A percentile compares a stretch with the other conserved stretches of the same genome.
phyloP scores from a whole-genome alignment of 1,140 invertebrate species.

The Dendroctonus valens region DNA sequence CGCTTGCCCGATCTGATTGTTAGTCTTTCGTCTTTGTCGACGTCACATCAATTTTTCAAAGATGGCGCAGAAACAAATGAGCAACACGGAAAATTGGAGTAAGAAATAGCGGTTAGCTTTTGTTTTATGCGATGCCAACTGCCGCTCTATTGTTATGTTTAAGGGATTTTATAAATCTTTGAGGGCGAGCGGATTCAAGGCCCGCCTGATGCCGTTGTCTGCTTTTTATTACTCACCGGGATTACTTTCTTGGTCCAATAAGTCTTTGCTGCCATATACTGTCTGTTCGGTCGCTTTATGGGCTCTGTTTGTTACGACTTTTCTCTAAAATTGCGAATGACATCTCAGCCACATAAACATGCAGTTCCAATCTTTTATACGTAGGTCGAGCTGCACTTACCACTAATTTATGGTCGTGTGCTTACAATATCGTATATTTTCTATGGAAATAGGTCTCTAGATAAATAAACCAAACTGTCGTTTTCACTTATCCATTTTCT shows the following conservation, averaged over 20 bases:
- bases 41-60: conserved; percentile 52
- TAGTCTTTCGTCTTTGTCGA: conserved; percentile 49
- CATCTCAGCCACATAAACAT: conserved; percentile 37
- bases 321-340: conserved; percentile 38
- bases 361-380: conserved; percentile 40
- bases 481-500: too few relatives aligned
- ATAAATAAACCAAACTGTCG: too few relatives aligned
- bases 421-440: conserved; percentile 32
- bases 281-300: conserved; percentile 34
- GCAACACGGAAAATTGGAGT: conserved; percentile 50
- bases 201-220: conserved; percentile 28
- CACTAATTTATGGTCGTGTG: conserved; percentile 22
- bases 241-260: conserved; percentile 41
- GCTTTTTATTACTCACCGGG: conserved; percentile 45
- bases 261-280: conserved; percentile 32
- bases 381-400: conserved; percentile 29
- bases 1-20: conserved; percentile 44
- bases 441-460: conserved; percentile 7
- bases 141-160: conserved; percentile 49
- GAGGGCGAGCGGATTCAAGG: conserved; percentile 40
- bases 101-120: conserved; percentile 53
- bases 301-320: conserved; percentile 36
- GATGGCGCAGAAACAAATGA: conserved; percentile 52
- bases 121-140: conserved; percentile 52
- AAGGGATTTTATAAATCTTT: conserved; percentile 50